Evolutionary conservation across 2,113 vertebrate genomes (phyloP), one percentile per base, ranked within the genome.

Genomic region (Pseudopodoces humilis): DNA sequence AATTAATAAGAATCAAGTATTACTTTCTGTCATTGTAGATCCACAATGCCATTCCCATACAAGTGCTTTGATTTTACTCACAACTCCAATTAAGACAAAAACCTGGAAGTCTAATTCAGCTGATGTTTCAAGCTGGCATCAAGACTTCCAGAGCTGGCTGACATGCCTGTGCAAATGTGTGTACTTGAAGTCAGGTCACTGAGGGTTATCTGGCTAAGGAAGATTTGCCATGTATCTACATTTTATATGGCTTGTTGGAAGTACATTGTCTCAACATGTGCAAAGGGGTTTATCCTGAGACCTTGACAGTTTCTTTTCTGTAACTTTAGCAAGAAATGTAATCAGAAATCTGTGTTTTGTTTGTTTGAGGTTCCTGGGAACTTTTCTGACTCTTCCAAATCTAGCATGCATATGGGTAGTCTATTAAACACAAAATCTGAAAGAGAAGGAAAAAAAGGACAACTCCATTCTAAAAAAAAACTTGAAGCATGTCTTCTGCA

Each of bases 151-250:
- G 35, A 88, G 68, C 15, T 86, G 52, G 59, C 33, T 15, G 62
- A 71, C 15, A 37, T 6, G 10, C 9, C n/a, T 44, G 3, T 62
- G 21, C 10, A 14, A 27, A 11, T 0, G 0, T 39, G 11, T 41
- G 5, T 22, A 5, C 58, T 13, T n/a, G 39, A 31, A 31, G 20
- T 55, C 47, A 72, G 18, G n/a, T 58, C 79, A 86, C 16, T 21
- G 37, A 64, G 12, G 15, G 59, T 75, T 77, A 93, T 47, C 8
- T 3, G 2, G 9, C 5, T 52, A 64, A 68, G 35, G 35, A 83
- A 63, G 50, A 75, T 37, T 19, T 79, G 23, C 63, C 62, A 63
- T 0, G 4, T 39, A 46, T 0, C 2, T 47, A 41, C 25, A 19
- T 82, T 87, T 90, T 67, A 68, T 25, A 55, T 3, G 39, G 43